Evolutionary conservation across 2,113 vertebrate genomes (phyloP).

Genomic region (Dolichallabes microphthalmus): DNA sequence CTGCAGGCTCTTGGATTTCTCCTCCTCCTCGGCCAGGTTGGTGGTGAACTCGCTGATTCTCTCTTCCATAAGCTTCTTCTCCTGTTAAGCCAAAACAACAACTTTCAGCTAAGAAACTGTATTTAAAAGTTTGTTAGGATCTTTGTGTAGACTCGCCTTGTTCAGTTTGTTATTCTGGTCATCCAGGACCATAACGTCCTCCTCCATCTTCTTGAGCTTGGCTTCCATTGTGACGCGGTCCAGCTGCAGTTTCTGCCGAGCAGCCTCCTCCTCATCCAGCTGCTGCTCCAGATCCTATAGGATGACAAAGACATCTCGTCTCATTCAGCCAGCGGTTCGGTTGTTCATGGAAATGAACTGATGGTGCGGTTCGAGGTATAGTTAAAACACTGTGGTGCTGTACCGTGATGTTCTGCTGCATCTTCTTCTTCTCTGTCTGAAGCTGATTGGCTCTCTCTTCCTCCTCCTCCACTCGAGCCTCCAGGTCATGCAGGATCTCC

Average conservation of each 20-base stretch:
- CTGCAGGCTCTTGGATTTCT: conserved; percentile 97
- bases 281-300: conserved; percentile 92
- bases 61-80: conserved; percentile 94
- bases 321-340: neutral
- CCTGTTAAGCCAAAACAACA: conserved; percentile 68
- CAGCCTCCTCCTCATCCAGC: conserved; percentile 93
- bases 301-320: neutral
- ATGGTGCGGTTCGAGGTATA: neutral
- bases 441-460: conserved; percentile 90
- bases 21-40: conserved; percentile 94
- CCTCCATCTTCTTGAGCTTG: conserved; percentile 93
- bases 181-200: conserved; percentile 89
- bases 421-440: conserved; percentile 87
- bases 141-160: conserved; percentile 76
- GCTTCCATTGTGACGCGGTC: conserved; percentile 93
- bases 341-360: neutral
- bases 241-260: conserved; percentile 93
- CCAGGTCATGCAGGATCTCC: conserved; percentile 95
- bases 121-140: neutral
- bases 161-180: conserved; percentile 90
- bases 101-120: neutral
- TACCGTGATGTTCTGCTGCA: conserved; percentile 96
- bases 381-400: neutral
- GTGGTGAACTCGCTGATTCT: conserved; percentile 92
- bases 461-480: conserved; percentile 94